These are phyloP conservation scores for Rhincodon typus DNA, from an alignment of 2,797 vertebrate species.

Conservation along the genomic window DNA sequence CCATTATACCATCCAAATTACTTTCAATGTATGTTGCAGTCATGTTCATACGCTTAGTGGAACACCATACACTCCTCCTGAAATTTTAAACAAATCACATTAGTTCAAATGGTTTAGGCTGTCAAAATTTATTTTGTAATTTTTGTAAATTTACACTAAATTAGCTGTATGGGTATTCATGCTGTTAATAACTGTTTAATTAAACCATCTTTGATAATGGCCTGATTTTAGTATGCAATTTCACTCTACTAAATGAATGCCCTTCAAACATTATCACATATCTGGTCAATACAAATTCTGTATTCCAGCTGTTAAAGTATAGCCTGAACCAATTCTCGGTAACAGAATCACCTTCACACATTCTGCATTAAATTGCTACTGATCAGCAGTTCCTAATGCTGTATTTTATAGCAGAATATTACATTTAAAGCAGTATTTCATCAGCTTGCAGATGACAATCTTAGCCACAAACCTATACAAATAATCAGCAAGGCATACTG, in stretches of 20 bases:
- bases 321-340: background rate
- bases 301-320: background rate
- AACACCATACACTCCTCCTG: background rate
- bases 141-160: background rate
- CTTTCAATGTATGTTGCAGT: too few species aligned
- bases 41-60: background rate
- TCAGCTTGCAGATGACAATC: background rate
- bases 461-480: background rate
- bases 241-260: background rate
- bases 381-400: background rate
- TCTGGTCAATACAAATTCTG: background rate
- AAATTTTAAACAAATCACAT: background rate
- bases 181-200: background rate
- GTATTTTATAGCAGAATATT: background rate
- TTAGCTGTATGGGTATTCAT: background rate
- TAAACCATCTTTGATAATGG: background rate
- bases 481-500: background rate
- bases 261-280: background rate
- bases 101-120: background rate
- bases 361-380: too few species aligned
- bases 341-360: background rate
- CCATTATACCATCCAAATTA: background rate
- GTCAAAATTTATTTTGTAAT: background rate
- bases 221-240: background rate
- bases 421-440: background rate